Base-by-base conservation (phyloP, 2,888 invertebrate species). In the Metacarcinus magister region DNA sequence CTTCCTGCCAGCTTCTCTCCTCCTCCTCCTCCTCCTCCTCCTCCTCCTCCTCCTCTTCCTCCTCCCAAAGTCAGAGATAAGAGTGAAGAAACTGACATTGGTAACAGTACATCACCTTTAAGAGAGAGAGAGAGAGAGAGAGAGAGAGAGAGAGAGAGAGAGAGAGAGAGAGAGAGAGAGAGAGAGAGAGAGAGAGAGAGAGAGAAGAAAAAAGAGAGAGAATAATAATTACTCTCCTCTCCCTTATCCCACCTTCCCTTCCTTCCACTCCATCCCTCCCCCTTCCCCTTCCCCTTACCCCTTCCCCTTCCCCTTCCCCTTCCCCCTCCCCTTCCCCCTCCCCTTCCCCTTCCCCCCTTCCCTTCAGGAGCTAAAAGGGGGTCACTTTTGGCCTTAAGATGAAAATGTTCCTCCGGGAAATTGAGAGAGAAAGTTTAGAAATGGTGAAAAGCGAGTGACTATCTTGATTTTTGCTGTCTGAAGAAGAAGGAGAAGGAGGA, bases 91-190 rank as follows among this genome's bases (percentile, higher is more conserved):
- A 90, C 43, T 90, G 90, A 90, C 43, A 90, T 39, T 43, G 90
- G 39, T 39, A 90, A 90, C 43, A 90, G 16, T 90, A 90, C 43
- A 90, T 39, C 39, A 44, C 39, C 43, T 90, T 67, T 67, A 67
- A 67, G 67, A 67, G 67, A 67, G 67, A 67, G 67, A 67, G 67
- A 67, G 67, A 67, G 90, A 43, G 90, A 90, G 90, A 90, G 90
- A 43, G 90, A 90, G 90, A 90, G 90, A 90, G 90, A 90, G 90
- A 90, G 90, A 43, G 90, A 43, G 90, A 90, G 90, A 90, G 90
- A 43, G 90, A 90, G 90, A 90, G 90, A 90, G 90, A 90, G 90
- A 43, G 90, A 43, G 90, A 90, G 90, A 90, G 90, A 43, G 90
- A 90, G 90, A 90, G 90, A 90, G 90, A 54, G 54, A 54, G 54